phyloP scores from a whole-genome alignment of 2,797 vertebrate species.

The Limosa lapponica region DNA sequence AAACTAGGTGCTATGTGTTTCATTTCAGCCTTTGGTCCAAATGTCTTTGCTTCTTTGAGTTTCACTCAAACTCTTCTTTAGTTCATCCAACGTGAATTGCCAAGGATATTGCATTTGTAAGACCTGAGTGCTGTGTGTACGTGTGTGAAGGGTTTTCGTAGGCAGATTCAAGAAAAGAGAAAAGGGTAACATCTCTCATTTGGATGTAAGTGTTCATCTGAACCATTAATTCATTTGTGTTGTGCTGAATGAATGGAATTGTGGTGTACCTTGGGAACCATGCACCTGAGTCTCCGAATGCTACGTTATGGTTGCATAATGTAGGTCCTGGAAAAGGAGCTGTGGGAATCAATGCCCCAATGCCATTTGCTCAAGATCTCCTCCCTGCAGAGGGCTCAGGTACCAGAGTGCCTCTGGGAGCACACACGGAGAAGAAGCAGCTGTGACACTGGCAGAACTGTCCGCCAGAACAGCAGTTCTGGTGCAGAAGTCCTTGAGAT shows the following conservation, averaged over 20 bases:
- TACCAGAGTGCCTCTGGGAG: not conserved
- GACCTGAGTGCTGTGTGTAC: not conserved
- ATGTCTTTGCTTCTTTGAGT: constrained; percentile 29
- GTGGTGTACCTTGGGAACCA: not conserved
- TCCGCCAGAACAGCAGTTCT: not conserved
- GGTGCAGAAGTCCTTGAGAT: not conserved
- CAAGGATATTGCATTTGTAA: not conserved
- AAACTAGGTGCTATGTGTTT: not conserved
- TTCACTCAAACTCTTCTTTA: constrained; percentile 31
- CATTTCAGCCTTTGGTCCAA: constrained; percentile 32
- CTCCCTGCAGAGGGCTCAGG: not conserved
- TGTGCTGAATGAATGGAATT: not conserved
- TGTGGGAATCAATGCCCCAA: not conserved
- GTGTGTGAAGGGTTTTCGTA: not conserved
- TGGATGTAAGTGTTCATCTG: not conserved
- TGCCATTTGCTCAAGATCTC: not conserved
- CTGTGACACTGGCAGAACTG: not conserved
- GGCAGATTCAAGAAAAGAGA: not conserved
- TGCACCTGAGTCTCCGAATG: not conserved
- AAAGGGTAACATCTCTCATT: not conserved
- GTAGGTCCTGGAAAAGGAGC: not conserved
- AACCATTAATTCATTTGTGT: not conserved
- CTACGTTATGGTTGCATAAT: rapidly evolving
- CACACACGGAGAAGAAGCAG: not conserved
- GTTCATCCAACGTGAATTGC: not conserved